These are phyloP conservation scores for Mylabris phalerata DNA, from an alignment of 1,140 invertebrate genomes.

Conservation along the genomic window DNA sequence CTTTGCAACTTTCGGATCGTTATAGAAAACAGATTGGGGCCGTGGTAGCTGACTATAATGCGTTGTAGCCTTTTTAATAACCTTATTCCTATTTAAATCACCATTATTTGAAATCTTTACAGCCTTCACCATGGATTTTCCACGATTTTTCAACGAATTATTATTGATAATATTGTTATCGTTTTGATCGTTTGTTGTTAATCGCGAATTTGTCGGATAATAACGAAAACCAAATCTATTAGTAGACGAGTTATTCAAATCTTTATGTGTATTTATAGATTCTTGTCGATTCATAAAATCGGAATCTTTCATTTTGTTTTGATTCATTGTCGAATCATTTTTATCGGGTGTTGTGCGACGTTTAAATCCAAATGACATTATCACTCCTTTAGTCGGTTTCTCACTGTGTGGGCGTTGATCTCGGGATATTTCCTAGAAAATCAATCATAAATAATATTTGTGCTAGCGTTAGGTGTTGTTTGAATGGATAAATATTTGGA, in stretches of 20 bases:
- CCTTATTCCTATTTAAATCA: not conserved
- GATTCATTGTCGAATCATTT: no score
- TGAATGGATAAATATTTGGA: not conserved
- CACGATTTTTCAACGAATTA: no score
- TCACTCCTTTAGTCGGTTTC: not conserved
- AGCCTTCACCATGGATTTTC: no score
- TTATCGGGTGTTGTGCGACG: not conserved
- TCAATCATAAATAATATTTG: no score
- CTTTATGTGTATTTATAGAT: no score
- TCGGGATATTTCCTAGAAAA: not conserved
- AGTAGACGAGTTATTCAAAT: no score
- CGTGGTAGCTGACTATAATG: constrained; percentile 28
- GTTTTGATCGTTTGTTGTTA: constrained; percentile 2
- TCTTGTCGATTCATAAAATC: constrained; percentile 8
- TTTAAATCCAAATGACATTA: constrained; percentile 19
- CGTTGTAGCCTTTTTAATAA: constrained; percentile 33
- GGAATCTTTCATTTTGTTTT: not conserved
- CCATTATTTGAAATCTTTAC: not conserved
- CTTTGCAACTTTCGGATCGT: not conserved
- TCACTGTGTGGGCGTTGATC: constrained; percentile 4
- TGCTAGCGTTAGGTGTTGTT: not conserved
- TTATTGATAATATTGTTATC: not conserved
- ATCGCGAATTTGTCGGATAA: no score
- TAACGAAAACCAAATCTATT: no score
- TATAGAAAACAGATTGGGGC: constrained; percentile 6